A percentile compares a stretch with the other conserved stretches of the same genome.
These are phyloP conservation scores for Hoplodrina ambigua DNA, from an alignment of 2,888 invertebrate species.

Conservation along the genomic window DNA sequence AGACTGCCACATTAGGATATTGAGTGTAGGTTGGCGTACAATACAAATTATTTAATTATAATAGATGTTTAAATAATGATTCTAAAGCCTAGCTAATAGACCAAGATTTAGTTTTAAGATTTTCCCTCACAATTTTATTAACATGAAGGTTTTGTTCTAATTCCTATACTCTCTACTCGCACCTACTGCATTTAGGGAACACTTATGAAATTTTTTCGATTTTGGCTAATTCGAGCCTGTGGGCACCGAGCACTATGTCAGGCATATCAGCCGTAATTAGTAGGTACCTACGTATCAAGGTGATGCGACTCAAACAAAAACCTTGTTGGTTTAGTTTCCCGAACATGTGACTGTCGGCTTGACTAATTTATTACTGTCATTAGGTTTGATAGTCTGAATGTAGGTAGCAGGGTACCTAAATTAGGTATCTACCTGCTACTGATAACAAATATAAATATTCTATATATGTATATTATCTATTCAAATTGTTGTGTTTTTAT, in stretches of 20 bases:
- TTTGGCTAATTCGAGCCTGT: not conserved
- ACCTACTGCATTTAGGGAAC: not conserved
- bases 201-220: not conserved
- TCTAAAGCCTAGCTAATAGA: not conserved
- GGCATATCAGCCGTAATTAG: slow-evolving; percentile 4
- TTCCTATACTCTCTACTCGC: not conserved
- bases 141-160: no score
- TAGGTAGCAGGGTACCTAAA: slow-evolving; percentile 16
- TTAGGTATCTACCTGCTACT: not conserved
- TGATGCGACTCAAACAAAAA: slow-evolving; percentile 9
- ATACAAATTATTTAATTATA: no score
- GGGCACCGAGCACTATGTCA: not conserved
- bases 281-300: not conserved
- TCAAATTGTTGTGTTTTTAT: not conserved
- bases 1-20: not conserved
- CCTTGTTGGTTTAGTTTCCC: slow-evolving; percentile 38
- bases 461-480: not conserved
- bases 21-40: no score
- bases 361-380: slow-evolving; percentile 37
- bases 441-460: slow-evolving; percentile 21
- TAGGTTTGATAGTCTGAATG: slow-evolving; percentile 33
- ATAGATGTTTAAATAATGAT: no score
- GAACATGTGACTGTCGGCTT: slow-evolving; percentile 25
- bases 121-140: no score
- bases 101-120: no score